Percentiles rank a stretch among this genome's conserved stretches.
phyloP scores from a whole-genome alignment of 2,113 vertebrate species.

The Xenopus tropicalis region UCB_Xtro_10.0 CM004449.2:30401501-30402000 shows the following conservation, averaged over 20 bases:
- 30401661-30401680: conserved; percentile 37
- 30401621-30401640: conserved; percentile 36
- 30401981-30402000: no score
- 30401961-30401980: no score
- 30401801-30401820: no score
- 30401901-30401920: no score
- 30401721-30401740: conserved; percentile 26
- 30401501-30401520: conserved; percentile 20
- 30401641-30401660: conserved; percentile 34
- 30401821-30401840: no score
- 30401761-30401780: no score
- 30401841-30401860: no score
- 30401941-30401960: no score
- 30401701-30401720: conserved; percentile 25
- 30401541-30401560: conserved; percentile 22
- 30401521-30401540: conserved; percentile 23
- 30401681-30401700: conserved; percentile 41
- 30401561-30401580: conserved; percentile 34
- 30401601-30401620: conserved; percentile 44
- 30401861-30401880: no score
- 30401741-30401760: background rate
- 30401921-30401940: no score
- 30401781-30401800: no score
- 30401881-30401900: no score
- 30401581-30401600: conserved; percentile 46